phyloP scores from a whole-genome alignment of 2,888 invertebrate species.

The Uropetala carovei region DNA sequence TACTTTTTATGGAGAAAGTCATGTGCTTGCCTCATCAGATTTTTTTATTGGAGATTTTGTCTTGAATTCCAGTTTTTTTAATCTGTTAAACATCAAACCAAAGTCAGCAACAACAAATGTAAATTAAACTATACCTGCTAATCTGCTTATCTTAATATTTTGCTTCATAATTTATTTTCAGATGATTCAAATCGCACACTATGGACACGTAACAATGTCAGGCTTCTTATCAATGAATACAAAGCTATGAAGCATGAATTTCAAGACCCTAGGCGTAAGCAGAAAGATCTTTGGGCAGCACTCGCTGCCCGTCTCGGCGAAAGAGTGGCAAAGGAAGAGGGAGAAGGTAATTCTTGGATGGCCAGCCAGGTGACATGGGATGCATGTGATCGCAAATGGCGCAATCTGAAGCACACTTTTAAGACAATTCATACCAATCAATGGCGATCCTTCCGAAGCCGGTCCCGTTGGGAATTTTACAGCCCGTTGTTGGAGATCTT shows the following conservation, averaged over 20 bases:
- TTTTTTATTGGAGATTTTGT: no score
- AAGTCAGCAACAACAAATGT: no score
- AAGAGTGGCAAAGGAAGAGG: not conserved
- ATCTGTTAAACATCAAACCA: no score
- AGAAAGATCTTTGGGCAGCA: constrained; percentile 42
- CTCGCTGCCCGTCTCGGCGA: constrained; percentile 30
- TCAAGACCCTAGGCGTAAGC: constrained; percentile 52
- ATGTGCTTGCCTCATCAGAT: no score
- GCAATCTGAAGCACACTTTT: constrained; percentile 68
- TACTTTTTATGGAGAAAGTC: no score
- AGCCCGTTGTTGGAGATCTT: constrained; percentile 31
- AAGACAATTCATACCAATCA: constrained; percentile 66
- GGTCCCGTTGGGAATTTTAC: constrained; percentile 54
- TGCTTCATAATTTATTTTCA: not conserved
- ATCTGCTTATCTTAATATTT: no score
- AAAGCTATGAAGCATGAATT: constrained; percentile 33
- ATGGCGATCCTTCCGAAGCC: constrained; percentile 48
- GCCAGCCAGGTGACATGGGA: constrained; percentile 49
- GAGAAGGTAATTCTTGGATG: constrained; percentile 24
- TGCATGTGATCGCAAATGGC: constrained; percentile 68
- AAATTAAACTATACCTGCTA: no score
- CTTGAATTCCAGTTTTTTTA: no score
- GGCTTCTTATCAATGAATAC: constrained; percentile 55
- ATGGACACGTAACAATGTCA: constrained; percentile 53
- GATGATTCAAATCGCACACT: constrained; percentile 36